Conservation (phyloP, 2,888 invertebrate genomes). For the Ashinkailepas kermadecensis region DNA sequence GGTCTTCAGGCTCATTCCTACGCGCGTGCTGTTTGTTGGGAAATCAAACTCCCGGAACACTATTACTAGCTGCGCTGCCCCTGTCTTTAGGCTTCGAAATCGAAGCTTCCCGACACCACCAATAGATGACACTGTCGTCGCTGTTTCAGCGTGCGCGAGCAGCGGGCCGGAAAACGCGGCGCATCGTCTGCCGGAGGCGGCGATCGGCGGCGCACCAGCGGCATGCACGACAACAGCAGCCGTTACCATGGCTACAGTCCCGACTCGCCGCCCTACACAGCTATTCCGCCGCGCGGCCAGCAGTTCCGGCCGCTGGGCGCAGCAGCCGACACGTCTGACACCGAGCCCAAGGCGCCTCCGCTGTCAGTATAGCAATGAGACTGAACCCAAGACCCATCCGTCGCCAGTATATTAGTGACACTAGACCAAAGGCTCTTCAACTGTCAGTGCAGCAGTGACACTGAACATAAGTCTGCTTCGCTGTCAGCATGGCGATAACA, state of each 20-base stretch:
- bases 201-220: not conserved
- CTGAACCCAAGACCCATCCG: no score
- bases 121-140: no score
- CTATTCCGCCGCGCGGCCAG: slow-evolving; percentile 16
- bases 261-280: slow-evolving; percentile 23
- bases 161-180: slow-evolving; percentile 12
- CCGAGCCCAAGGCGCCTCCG: slow-evolving; percentile 16
- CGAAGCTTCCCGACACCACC: no score
- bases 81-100: no score
- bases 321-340: not conserved
- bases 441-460: not conserved
- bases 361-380: not conserved
- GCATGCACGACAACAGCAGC: slow-evolving; percentile 19
- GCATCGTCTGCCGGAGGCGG: not conserved
- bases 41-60: no score
- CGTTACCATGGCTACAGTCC: slow-evolving; percentile 23
- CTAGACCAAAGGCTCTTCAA: no score
- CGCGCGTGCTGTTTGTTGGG: no score
- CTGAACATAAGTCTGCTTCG: not conserved
- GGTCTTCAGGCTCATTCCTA: no score
- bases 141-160: slow-evolving; percentile 1
- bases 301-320: slow-evolving; percentile 20
- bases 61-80: no score
- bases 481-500: no score
- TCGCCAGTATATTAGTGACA: no score